Base-by-base conservation (phyloP, 2,113 vertebrate genomes). In the Bucco capensis region DNA sequence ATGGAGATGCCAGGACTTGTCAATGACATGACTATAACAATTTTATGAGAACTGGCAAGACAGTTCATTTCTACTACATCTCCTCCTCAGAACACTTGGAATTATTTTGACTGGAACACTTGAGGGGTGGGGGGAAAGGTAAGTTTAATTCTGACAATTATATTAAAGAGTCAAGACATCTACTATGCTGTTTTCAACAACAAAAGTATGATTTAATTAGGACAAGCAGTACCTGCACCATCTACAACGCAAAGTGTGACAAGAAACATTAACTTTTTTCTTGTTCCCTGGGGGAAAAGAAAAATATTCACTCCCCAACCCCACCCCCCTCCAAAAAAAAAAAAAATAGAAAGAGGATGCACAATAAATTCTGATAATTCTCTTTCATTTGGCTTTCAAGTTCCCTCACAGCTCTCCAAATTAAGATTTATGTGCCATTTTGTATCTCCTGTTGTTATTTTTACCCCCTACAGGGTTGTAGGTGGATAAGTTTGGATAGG, bases 401-500 rank as follows among this genome's bases (percentile, higher is more conserved):
- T 82, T 90, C 74, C n/a, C 50, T 65, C 66, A 69, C 37, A 76
- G 25, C 7, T 79, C 42, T 87, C 30, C 46, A 90, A 84, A 84
- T 76, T 62, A 86, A 92, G 81, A 94, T 89, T 93, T 89, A 92
- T 90, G 81, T 66, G 30, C 25, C 14, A 21, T 81, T 86, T 90
- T 86, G 40, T 86, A 86, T 87, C 82, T 91, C 46, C 35, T 92
- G 71, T 28, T 82, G 61, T 38, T 60, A 66, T 62, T 21, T 46
- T 47, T 33, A 14, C 19, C 4, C 49, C 72, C 60, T 47, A 30
- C 38, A 73, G 77, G n/a, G 54, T 65, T 40, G 94, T 91, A 93
- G 90, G 93, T 93, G 88, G 70, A 50, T 82, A 88, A 31, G 58
- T 89, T 93, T 90, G 81, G 88, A 86, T 87, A 95, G 83, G 88